Conservation (phyloP, 30 jellyfish, hydroid and myxozoan genomes). For the Sanderia malayensis region DNA sequence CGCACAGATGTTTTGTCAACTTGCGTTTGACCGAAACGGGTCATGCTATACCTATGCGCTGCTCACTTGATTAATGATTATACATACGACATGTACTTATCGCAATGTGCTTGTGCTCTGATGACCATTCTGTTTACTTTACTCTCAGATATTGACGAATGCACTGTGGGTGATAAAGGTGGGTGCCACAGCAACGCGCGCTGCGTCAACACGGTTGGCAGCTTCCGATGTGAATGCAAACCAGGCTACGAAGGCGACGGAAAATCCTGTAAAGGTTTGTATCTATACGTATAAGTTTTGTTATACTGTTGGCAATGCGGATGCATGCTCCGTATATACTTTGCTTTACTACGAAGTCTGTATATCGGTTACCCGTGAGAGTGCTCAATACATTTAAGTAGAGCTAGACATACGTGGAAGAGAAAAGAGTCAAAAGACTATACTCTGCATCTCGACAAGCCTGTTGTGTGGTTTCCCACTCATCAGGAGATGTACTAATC, state of each 20-base stretch:
- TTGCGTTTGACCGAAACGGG: neutral
- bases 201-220: slow-evolving; percentile 80
- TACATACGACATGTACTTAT: slow-evolving; percentile 23
- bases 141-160: slow-evolving; percentile 75
- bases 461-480: no score
- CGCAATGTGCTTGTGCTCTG: slow-evolving; percentile 37
- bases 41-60: no score
- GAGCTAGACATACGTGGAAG: no score
- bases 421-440: no score
- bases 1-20: neutral
- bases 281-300: neutral
- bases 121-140: neutral
- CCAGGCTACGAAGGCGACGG: slow-evolving; percentile 91
- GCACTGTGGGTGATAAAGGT: slow-evolving; percentile 70
- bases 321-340: no score
- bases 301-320: no score
- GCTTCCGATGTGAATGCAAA: slow-evolving; percentile 77
- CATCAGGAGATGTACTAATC: no score
- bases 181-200: slow-evolving; percentile 91
- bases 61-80: no score
- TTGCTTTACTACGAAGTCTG: no score
- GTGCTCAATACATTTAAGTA: no score
- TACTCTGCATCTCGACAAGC: no score
- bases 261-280: slow-evolving; percentile 49
- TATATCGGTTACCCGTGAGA: no score